A percentile compares a stretch with the other conserved stretches of the same genome.
These are phyloP conservation scores for Montipora capricornis DNA, from an alignment of 64 coral and sea anemone species.

Conservation along the genomic window DNA sequence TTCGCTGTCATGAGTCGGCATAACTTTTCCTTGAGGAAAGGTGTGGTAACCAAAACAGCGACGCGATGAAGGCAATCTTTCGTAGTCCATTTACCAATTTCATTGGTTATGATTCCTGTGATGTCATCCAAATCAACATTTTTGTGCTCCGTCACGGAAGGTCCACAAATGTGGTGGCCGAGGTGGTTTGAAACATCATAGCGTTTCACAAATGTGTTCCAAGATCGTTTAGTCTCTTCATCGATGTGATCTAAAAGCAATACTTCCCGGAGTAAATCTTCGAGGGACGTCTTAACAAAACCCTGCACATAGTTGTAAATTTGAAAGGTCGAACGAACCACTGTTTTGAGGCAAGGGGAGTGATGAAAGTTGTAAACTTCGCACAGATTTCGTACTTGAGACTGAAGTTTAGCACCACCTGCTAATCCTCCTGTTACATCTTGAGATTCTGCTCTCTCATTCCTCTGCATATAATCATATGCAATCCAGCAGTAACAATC, in stretches of 20 bases:
- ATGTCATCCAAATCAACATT: not conserved
- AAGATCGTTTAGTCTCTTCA: slow-evolving; percentile 1
- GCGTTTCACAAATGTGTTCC: not conserved
- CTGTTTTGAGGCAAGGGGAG: not conserved
- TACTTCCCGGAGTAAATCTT: not conserved
- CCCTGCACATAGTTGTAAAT: slow-evolving; percentile 2
- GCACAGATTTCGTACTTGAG: not conserved
- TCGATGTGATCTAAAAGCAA: not conserved
- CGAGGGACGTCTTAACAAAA: not conserved
- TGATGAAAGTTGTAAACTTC: not conserved
- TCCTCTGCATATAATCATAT: slow-evolving; percentile 37
- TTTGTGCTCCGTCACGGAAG: not conserved
- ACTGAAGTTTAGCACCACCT: not conserved
- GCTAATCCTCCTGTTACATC: not conserved
- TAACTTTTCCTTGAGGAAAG: not conserved
- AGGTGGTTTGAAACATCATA: slow-evolving; percentile 17
- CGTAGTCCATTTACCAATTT: not conserved
- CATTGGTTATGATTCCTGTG: not conserved
- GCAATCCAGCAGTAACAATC: slow-evolving; percentile 28
- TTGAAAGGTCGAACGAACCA: slow-evolving; percentile 1
- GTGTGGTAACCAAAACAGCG: not conserved
- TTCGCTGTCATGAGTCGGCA: not conserved
- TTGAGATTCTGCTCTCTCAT: not conserved
- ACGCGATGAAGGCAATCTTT: not conserved
- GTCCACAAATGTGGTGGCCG: slow-evolving; percentile 40